A percentile compares a stretch with the other conserved stretches of the same genome.
Conservation (phyloP, 1,140 invertebrate species). For the Heliothis virescens region DNA sequence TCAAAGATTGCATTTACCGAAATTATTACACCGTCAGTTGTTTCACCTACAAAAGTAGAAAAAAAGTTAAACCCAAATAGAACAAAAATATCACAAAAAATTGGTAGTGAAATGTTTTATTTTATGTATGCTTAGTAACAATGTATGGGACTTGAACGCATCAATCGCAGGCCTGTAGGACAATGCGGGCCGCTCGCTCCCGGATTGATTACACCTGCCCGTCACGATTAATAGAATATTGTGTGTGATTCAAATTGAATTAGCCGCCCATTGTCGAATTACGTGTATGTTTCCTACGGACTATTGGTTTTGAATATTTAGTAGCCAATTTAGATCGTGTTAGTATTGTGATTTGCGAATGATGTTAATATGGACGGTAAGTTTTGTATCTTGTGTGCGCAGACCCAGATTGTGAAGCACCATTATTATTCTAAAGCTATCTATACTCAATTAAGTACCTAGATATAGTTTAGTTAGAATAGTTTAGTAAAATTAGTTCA, state of each 20-base stretch:
- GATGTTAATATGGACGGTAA: conserved; percentile 41
- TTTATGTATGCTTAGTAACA: conserved; percentile 16
- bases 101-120: neutral
- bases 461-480: no score
- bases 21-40: no score
- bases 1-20: no score
- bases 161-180: conserved; percentile 56
- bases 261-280: conserved; percentile 80
- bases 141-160: conserved; percentile 47
- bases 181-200: conserved; percentile 63
- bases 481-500: no score
- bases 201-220: conserved; percentile 84
- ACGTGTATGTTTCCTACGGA: conserved; percentile 78
- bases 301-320: conserved; percentile 85
- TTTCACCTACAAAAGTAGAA: no score
- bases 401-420: neutral
- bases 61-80: no score
- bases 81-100: no score
- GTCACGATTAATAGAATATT: conserved; percentile 85
- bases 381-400: conserved; percentile 32
- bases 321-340: conserved; percentile 82
- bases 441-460: neutral
- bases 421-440: neutral
- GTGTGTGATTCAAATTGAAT: conserved; percentile 85
- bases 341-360: conserved; percentile 79